Percentiles rank a stretch among this genome's conserved stretches.
These are phyloP conservation scores for Macrosteles quadrilineatus DNA, from an alignment of 1,140 invertebrate genomes.

Conservation along the genomic window DNA sequence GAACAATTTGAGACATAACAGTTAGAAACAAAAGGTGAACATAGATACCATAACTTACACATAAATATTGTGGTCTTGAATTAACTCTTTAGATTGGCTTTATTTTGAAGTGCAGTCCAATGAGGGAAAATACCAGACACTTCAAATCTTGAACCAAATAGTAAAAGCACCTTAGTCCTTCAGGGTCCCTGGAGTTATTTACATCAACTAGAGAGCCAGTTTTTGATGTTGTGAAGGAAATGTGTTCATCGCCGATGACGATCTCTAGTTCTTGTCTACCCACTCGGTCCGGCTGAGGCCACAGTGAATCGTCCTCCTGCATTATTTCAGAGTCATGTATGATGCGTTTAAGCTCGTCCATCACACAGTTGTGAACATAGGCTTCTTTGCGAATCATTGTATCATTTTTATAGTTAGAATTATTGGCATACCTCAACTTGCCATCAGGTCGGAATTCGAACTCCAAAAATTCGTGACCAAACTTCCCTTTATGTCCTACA, in stretches of 20 bases:
- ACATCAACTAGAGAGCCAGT: conserved; percentile 98
- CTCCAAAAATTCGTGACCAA: conserved; percentile 98
- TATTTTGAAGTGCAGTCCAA: conserved; percentile 99
- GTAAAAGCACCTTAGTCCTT: conserved; percentile 97
- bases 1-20: too few species aligned
- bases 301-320: conserved; percentile 97
- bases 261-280: conserved; percentile 99
- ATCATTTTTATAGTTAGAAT: conserved; percentile 99
- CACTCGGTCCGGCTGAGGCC: conserved; percentile 96
- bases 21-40: too few species aligned
- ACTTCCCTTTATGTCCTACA: conserved; percentile 99
- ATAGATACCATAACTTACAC: too few species aligned
- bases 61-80: too few species aligned
- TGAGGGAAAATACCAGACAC: conserved; percentile 98
- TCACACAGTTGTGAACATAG: conserved; percentile 94
- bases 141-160: conserved; percentile 99
- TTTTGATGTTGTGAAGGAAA: conserved; percentile 99
- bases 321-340: conserved; percentile 99
- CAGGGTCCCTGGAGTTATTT: conserved; percentile 96
- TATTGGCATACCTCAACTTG: conserved; percentile 98
- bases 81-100: conserved; percentile 89
- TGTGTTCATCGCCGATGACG: conserved; percentile 98
- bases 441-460: conserved; percentile 99
- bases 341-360: conserved; percentile 98
- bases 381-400: conserved; percentile 99